Percentiles rank a stretch among this genome's conserved stretches.
Conservation (phyloP, 2,113 vertebrate genomes). For the Cochlearius cochlearius region DNA sequence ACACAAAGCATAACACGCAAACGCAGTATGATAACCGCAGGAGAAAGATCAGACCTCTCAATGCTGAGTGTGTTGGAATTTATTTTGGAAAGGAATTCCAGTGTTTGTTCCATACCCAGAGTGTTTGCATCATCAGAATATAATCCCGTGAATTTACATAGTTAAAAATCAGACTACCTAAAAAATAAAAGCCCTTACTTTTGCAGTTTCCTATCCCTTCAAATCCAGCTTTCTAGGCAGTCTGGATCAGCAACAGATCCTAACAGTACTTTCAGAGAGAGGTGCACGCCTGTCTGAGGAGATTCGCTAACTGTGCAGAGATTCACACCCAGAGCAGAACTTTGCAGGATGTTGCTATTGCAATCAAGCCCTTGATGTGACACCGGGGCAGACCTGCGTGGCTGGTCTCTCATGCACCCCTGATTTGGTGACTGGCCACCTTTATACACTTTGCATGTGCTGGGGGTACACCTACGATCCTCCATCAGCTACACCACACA, state of each 20-base stretch:
- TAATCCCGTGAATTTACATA: not conserved
- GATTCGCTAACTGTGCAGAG: not conserved
- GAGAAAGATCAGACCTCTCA: not conserved
- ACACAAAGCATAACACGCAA: not conserved
- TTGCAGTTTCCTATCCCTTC: not conserved
- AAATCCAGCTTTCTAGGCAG: not conserved
- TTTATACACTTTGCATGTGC: not conserved
- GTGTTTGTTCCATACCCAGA: not conserved
- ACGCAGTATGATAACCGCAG: not conserved
- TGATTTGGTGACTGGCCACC: not conserved
- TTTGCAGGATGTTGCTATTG: not conserved
- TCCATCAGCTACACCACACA: not conserved
- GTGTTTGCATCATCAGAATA: slow-evolving; percentile 14
- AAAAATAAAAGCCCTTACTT: not conserved
- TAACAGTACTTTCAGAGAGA: not conserved
- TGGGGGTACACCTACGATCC: not conserved
- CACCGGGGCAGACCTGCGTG: not conserved
- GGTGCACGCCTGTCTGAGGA: not conserved
- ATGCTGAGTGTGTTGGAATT: not conserved
- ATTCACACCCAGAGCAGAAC: not conserved
- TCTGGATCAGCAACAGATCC: not conserved
- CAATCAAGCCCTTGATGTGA: not conserved
- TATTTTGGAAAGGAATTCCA: slow-evolving; percentile 18
- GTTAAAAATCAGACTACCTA: slow-evolving; percentile 33
- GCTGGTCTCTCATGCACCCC: not conserved